Conservation (phyloP, 2,797 vertebrate genomes). For the Semotilus atromaculatus region DNA sequence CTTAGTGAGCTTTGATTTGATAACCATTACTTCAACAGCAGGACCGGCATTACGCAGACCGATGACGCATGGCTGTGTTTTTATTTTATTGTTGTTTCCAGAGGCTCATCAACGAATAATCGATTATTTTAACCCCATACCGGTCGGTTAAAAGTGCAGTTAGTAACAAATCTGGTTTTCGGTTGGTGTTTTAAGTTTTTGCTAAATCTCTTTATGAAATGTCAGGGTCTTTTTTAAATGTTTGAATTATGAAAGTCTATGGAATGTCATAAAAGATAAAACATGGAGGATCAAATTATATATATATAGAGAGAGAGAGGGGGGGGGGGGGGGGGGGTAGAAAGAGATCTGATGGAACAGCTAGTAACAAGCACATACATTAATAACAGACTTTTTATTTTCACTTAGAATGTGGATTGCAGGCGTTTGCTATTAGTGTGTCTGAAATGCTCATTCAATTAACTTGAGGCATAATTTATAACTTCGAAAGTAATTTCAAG, state of each 20-base stretch:
- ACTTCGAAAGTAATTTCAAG: conserved; percentile 39
- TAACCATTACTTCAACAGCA: conserved; percentile 57
- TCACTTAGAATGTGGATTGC: conserved; percentile 14
- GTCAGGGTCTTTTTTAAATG: neutral
- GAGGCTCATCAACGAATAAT: conserved; percentile 13
- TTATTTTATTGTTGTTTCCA: conserved; percentile 46
- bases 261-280: conserved; percentile 3
- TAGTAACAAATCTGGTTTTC: neutral
- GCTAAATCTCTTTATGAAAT: neutral
- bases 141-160: neutral
- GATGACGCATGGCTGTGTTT: conserved; percentile 43
- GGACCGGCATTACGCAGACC: conserved; percentile 45
- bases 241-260: neutral
- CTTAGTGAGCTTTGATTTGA: conserved; percentile 63
- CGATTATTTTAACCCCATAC: conserved; percentile 1
- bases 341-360: conserved; percentile 4
- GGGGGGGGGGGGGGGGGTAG: too few species aligned
- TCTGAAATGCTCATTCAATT: conserved; percentile 48
- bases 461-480: conserved; percentile 36
- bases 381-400: conserved; percentile 8
- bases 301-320: too few species aligned
- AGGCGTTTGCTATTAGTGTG: conserved; percentile 5
- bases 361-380: conserved; percentile 18
- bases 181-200: neutral
- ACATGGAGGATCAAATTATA: neutral